Evolutionary conservation across 2,797 vertebrate species (phyloP), one percentile per base, ranked within the genome.

Genomic region (Rhabdophis nuchalis): DNA sequence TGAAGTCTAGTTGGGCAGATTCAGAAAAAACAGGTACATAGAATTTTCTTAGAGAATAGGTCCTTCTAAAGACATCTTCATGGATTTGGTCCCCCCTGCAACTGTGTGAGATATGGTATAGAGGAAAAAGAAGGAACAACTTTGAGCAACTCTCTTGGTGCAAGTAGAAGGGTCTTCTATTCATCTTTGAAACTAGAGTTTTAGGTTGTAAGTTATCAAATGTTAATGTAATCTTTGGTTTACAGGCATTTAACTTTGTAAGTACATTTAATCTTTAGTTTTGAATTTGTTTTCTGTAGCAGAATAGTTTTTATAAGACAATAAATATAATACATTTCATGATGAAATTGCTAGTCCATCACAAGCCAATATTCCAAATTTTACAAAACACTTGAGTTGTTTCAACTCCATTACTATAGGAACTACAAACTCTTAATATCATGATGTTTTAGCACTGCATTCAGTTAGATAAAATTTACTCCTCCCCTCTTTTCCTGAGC

Each of bases 391-490:
- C 18, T 91, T 93, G 6, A 29, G 2, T 18, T 25, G 91, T 10
- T 82, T 0, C 91, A 93, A 57, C 41, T 68, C 92, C 87, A 85
- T 93, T 82, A 91, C 89, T 61, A 87, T 94, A 95, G 86, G 14
- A 2, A n/a, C 88, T 94, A n/a, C 25, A 92, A 93, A 82, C 93
- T 52, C 20, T 86, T 93, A 64, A 86, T 89, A 12, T 50, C 32
- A 52, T 96, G 95, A 96, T 86, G 88, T 56, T 18, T 92, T 88
- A n/a, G n/a, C 14, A 14, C 27, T 89, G 2, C 29, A 18, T 89
- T 77, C 25, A 36, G 1, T 87, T 54, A 57, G 18, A 87, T 87
- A 87, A 87, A 87, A 56, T 82, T 82, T 46, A 82, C 77, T 12
- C 10, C 36, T 46, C 4, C 29, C n/a, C 29, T 61, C 46, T 29